phyloP scores from a whole-genome alignment of 1,140 invertebrate species.

The Neuroterus valhalla region DNA sequence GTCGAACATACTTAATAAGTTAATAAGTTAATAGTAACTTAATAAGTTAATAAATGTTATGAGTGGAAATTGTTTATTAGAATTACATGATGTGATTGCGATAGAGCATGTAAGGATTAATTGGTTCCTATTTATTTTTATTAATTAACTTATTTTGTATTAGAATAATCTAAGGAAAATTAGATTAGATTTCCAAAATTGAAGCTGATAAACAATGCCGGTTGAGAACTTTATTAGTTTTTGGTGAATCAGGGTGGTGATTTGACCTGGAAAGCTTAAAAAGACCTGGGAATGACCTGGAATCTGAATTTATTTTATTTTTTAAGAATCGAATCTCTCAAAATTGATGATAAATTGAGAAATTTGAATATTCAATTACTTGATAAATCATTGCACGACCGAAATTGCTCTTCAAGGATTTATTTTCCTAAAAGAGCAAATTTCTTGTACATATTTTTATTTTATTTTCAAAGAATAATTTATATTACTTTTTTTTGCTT shows the following conservation, averaged over 20 bases:
- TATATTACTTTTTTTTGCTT: background rate
- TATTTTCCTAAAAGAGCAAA: background rate
- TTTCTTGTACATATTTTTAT: constrained; percentile 11
- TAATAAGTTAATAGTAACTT: too few relatives aligned
- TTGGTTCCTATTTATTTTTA: constrained; percentile 5
- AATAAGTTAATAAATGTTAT: too few relatives aligned
- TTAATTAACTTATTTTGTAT: background rate
- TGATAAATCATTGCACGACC: constrained; percentile 20
- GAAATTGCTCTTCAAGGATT: background rate
- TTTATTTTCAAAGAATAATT: background rate
- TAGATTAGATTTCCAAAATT: too few relatives aligned
- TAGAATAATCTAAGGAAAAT: background rate
- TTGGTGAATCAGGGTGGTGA: too few relatives aligned
- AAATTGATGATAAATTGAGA: background rate
- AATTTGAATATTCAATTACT: too few relatives aligned
- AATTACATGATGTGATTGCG: background rate
- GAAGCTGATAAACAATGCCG: too few relatives aligned
- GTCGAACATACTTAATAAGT: background rate
- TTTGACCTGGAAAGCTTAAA: too few relatives aligned
- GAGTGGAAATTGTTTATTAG: background rate
- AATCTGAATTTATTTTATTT: too few relatives aligned
- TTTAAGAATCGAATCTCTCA: background rate
- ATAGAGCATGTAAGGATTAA: background rate
- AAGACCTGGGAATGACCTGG: too few relatives aligned
- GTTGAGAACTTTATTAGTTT: too few relatives aligned